Evolutionary conservation across 2,888 invertebrate genomes (phyloP).

Genomic region (Agrochola lychnidis): DNA sequence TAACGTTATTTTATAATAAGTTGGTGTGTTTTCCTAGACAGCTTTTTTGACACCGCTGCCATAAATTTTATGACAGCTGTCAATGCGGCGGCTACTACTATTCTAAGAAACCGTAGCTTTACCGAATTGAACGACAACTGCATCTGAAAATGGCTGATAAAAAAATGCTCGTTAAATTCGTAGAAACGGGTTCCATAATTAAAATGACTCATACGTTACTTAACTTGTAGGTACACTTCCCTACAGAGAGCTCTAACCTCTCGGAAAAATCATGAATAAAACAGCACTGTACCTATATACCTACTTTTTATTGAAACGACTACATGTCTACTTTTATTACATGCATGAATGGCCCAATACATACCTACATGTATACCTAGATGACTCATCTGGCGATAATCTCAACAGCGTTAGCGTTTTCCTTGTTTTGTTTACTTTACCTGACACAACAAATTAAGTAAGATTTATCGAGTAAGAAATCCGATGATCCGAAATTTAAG

Average conservation of each 20-base stretch:
- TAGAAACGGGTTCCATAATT: not conserved
- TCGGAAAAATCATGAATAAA: slow-evolving; percentile 42
- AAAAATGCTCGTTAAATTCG: not conserved
- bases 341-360: slow-evolving; percentile 53
- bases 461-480: slow-evolving; percentile 2
- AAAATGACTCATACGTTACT: not conserved
- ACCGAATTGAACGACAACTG: not conserved
- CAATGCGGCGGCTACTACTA: not conserved
- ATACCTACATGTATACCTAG: slow-evolving; percentile 14
- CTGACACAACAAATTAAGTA: slow-evolving; percentile 10
- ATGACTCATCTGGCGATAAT: slow-evolving; percentile 46
- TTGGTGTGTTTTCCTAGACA: not conserved
- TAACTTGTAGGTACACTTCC: not conserved
- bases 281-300: not conserved
- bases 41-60: not conserved
- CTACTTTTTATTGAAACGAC: slow-evolving; percentile 35
- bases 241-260: not conserved
- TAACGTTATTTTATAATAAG: not conserved
- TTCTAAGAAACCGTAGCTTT: not conserved
- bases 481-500: not conserved
- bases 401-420: slow-evolving; percentile 36
- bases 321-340: slow-evolving; percentile 41
- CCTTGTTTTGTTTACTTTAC: slow-evolving; percentile 38
- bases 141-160: not conserved
- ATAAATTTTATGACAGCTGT: not conserved